Percentiles rank a stretch among this genome's conserved stretches.
Evolutionary conservation across 2,113 vertebrate species (phyloP).

Genomic region (Crotophaga sulcirostris): DNA sequence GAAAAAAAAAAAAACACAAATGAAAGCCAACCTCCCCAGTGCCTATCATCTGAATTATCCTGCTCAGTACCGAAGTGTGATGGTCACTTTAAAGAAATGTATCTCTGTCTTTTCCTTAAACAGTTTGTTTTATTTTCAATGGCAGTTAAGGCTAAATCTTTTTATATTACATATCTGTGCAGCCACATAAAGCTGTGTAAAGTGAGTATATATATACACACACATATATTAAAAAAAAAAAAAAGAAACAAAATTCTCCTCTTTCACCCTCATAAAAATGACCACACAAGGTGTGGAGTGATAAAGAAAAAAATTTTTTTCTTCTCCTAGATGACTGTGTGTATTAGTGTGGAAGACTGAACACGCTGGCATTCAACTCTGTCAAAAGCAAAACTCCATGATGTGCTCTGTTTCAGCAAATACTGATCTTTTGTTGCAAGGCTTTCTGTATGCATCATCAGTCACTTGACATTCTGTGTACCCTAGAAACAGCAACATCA

Average conservation of each 20-base stretch:
- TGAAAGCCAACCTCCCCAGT: not conserved
- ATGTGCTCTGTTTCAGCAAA: slow-evolving; percentile 27
- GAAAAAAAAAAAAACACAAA: not conserved
- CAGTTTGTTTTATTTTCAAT: not conserved
- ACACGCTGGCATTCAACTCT: not conserved
- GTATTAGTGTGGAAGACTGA: slow-evolving; percentile 1
- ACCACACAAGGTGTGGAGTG: rapidly evolving
- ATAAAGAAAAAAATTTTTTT: not conserved
- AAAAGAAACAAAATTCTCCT: not conserved
- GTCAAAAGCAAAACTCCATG: not conserved
- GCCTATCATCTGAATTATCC: not conserved
- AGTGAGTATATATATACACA: not conserved
- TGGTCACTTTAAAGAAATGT: not conserved
- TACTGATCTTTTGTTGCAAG: slow-evolving; percentile 27
- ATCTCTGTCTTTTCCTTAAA: not conserved
- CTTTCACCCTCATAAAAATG: not conserved
- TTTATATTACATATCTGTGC: not conserved
- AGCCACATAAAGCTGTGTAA: not conserved
- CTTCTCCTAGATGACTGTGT: not conserved
- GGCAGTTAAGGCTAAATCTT: not conserved
- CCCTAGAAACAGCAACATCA: slow-evolving; percentile 1
- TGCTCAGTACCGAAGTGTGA: not conserved
- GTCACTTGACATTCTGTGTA: not conserved
- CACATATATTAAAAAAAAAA: not conserved
- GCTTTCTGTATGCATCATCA: slow-evolving; percentile 36